A percentile compares a stretch with the other conserved stretches of the same genome.
These are phyloP conservation scores for Microctenopoma lineatum DNA, from an alignment of 2,797 vertebrate genomes.

Conservation along the genomic window DNA sequence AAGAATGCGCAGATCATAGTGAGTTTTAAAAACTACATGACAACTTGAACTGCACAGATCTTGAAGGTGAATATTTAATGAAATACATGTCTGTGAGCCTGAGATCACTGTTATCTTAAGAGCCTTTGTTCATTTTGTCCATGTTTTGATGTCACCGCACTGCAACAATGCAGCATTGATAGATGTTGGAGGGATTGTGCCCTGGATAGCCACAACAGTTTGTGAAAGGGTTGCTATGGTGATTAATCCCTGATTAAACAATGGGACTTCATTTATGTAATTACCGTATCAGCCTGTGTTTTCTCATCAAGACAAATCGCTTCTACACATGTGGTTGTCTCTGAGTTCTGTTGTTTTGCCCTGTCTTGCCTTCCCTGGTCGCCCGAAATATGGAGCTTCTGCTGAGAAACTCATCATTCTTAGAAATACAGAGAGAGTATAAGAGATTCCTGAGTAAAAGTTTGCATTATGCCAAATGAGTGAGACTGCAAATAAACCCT, in stretches of 20 bases:
- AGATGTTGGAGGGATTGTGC: constrained; percentile 37
- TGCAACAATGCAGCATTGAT: constrained; percentile 71
- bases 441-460: constrained; percentile 1
- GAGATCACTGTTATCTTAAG: constrained; percentile 29
- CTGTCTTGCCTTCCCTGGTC: constrained; percentile 2
- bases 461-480: constrained; percentile 22
- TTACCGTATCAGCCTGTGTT: constrained; percentile 44
- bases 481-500: constrained; percentile 25
- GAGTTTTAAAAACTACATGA: background rate
- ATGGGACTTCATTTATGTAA: constrained; percentile 47
- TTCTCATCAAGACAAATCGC: constrained; percentile 45
- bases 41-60: background rate
- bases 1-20: background rate
- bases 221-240: constrained; percentile 61
- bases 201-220: constrained; percentile 43
- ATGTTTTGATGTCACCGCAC: constrained; percentile 54
- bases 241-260: constrained; percentile 67
- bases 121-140: constrained; percentile 42
- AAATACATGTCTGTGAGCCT: constrained; percentile 7
- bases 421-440: background rate
- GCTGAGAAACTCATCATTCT: constrained; percentile 6
- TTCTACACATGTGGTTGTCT: constrained; percentile 35
- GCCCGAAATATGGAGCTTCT: constrained; percentile 9
- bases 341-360: constrained; percentile 16
- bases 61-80: constrained; percentile 21